phyloP scores from a whole-genome alignment of 2,888 invertebrate genomes.

The Drosophila helvetica region DNA sequence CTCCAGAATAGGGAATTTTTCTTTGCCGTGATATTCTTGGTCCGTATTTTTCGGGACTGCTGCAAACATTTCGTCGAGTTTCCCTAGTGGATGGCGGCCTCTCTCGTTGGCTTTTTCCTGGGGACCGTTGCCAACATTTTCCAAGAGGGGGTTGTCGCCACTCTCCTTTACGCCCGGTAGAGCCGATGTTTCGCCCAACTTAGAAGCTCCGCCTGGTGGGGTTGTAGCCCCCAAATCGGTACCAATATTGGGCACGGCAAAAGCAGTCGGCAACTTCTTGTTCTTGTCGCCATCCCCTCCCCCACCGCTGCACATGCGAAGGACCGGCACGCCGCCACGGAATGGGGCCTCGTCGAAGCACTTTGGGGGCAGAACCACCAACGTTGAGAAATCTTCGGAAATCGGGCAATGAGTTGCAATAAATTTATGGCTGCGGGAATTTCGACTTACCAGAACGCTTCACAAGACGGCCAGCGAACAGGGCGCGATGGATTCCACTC shows the following conservation, averaged over 20 bases:
- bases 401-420: too few relatives aligned
- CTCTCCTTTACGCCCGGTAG: not conserved
- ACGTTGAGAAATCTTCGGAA: slow-evolving; percentile 10
- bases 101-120: not conserved
- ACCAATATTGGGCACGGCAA: not conserved
- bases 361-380: not conserved
- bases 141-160: not conserved
- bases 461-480: not conserved
- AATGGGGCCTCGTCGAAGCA: not conserved
- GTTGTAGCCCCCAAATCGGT: not conserved
- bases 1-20: not conserved
- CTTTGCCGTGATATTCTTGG: not conserved
- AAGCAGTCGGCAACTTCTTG: not conserved
- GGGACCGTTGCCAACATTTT: not conserved
- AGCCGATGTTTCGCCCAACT: not conserved
- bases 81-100: not conserved
- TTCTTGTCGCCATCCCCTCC: not conserved
- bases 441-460: slow-evolving; percentile 17
- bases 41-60: not conserved
- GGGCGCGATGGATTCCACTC: not conserved
- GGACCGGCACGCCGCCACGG: not conserved
- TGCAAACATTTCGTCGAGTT: not conserved
- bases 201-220: not conserved
- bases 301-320: not conserved
- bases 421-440: not conserved